Conservation (phyloP, 2,797 vertebrate species). For the Acrossocheilus fasciatus region DNA sequence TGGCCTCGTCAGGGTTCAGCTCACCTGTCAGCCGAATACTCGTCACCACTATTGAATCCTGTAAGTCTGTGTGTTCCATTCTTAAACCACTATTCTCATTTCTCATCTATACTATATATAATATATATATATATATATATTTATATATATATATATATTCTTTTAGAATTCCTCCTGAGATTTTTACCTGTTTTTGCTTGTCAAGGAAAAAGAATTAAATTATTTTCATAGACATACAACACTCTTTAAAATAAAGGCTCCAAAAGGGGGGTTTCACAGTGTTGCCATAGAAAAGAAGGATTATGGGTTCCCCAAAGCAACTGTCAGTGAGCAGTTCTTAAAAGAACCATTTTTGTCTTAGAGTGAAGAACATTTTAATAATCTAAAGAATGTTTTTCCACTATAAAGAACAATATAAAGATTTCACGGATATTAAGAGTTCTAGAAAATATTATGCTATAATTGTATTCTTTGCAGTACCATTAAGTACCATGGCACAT, state of each 20-base stretch:
- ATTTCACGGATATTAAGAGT: not conserved
- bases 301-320: not conserved
- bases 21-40: slow-evolving; percentile 86
- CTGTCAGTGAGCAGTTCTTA: not conserved
- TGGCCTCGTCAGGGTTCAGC: slow-evolving; percentile 85
- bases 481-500: not conserved
- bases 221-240: not conserved
- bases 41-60: slow-evolving; percentile 83
- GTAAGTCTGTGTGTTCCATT: slow-evolving; percentile 72
- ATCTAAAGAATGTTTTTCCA: not conserved
- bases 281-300: not conserved
- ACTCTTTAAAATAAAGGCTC: not conserved
- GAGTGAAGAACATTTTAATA: not conserved
- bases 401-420: not conserved
- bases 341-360: not conserved
- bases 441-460: not conserved
- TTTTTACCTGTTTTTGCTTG: not conserved
- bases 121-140: too few species aligned
- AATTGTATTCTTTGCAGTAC: not conserved
- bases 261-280: not conserved
- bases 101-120: too few species aligned
- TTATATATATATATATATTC: not conserved
- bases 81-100: not conserved
- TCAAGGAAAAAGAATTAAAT: not conserved
- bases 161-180: not conserved